A percentile compares a stretch with the other conserved stretches of the same genome.
Evolutionary conservation across 2,113 vertebrate species (phyloP).

Genomic region (Stictonetta naevosa): DNA sequence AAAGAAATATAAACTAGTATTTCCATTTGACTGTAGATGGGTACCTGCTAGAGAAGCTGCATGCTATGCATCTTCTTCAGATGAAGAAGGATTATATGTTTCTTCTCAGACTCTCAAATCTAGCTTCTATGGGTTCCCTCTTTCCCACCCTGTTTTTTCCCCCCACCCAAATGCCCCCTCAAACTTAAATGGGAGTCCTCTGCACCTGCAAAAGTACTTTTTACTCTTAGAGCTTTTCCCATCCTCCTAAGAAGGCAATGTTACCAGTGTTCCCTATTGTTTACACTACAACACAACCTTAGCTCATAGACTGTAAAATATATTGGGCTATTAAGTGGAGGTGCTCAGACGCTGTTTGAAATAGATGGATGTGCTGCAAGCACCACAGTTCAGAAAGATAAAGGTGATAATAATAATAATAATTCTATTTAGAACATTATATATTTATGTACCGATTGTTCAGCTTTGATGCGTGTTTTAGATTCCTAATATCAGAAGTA

Average conservation of each 20-base stretch:
- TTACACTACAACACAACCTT: not conserved
- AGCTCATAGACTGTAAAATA: not conserved
- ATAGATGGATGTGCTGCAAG: fast-evolving
- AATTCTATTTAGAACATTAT: not conserved
- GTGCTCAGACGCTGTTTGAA: not conserved
- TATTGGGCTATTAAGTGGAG: not conserved
- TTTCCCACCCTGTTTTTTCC: not conserved
- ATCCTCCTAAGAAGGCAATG: not conserved
- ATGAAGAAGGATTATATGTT: not conserved
- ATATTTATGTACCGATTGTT: not conserved
- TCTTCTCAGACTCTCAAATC: not conserved
- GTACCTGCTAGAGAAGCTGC: not conserved
- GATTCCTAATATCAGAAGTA: not conserved
- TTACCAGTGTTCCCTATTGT: not conserved
- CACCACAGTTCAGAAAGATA: not conserved
- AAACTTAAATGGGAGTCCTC: not conserved
- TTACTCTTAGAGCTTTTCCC: not conserved
- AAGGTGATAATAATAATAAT: not conserved
- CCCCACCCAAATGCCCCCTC: not conserved
- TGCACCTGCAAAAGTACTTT: not conserved
- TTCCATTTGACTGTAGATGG: not conserved
- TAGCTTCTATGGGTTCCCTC: not conserved
- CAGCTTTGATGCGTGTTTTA: not conserved
- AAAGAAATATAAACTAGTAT: not conserved
- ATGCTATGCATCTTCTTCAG: not conserved